These are phyloP conservation scores for Choristoneura rosaceana DNA, from an alignment of 2,888 invertebrate genomes.

Conservation along the genomic window DNA sequence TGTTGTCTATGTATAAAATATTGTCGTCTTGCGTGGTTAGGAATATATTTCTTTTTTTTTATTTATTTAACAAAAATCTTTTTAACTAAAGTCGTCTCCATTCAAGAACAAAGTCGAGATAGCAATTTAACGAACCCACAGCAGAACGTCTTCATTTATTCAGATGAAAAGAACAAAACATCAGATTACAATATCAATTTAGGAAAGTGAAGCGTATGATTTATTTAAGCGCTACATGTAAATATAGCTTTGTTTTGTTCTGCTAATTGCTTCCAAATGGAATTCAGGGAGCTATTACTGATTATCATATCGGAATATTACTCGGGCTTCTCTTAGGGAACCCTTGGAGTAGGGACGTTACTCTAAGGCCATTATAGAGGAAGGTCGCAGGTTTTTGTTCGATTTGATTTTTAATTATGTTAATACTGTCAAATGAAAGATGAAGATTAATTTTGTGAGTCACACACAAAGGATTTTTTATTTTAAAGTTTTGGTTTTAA, in stretches of 20 bases:
- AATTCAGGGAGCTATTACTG: constrained; percentile 37
- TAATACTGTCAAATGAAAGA: no score
- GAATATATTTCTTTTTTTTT: no score
- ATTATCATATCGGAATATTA: constrained; percentile 29
- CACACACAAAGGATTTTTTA: no score
- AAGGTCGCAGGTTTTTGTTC: no score
- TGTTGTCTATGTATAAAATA: no score
- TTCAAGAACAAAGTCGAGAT: constrained; percentile 60
- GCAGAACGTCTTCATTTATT: constrained; percentile 84
- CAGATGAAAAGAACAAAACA: constrained; percentile 74
- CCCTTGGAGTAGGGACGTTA: no score
- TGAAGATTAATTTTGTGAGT: no score
- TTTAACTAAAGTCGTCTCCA: constrained; percentile 53
- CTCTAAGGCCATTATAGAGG: no score
- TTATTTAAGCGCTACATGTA: constrained; percentile 78
- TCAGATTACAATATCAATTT: constrained; percentile 85
- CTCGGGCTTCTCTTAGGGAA: neutral
- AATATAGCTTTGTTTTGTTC: constrained; percentile 66
- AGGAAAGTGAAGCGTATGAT: constrained; percentile 83
- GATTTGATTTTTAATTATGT: no score
- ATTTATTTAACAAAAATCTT: neutral
- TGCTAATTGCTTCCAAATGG: constrained; percentile 62
- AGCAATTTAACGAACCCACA: constrained; percentile 84
- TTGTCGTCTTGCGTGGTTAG: neutral
- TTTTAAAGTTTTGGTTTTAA: no score